Evolutionary conservation across 2,888 invertebrate species (phyloP).

Genomic region (Microctonus aethiopoides): DNA sequence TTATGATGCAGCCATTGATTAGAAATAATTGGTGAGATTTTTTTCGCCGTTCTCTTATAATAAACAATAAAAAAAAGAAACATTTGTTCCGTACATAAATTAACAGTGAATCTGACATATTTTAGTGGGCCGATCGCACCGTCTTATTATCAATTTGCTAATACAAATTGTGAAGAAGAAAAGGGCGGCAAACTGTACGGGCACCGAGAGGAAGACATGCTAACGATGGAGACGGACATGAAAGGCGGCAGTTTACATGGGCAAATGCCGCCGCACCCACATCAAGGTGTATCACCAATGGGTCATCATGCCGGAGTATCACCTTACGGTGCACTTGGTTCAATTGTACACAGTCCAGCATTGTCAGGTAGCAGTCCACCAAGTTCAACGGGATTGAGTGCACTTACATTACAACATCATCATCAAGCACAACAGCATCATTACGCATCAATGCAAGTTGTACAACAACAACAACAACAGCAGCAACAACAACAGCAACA

Average conservation of each 20-base stretch:
- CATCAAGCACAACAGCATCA: conserved; percentile 63
- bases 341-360: conserved; percentile 68
- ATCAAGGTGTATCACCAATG: conserved; percentile 75
- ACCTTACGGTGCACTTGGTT: conserved; percentile 79
- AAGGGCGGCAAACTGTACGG: conserved; percentile 82
- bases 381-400: conserved; percentile 48
- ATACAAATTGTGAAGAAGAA: conserved; percentile 32
- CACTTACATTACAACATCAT: conserved; percentile 60
- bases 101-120: neutral
- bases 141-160: neutral
- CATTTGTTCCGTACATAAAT: neutral
- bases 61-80: neutral
- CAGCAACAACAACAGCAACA: conserved; percentile 62
- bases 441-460: conserved; percentile 63
- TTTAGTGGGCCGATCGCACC: neutral
- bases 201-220: conserved; percentile 86
- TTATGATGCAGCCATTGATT: neutral
- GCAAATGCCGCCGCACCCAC: conserved; percentile 85
- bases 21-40: neutral
- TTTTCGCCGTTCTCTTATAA: too few relatives aligned
- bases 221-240: conserved; percentile 92
- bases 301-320: conserved; percentile 72
- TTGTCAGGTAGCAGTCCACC: conserved; percentile 63
- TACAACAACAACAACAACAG: conserved; percentile 62
- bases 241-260: conserved; percentile 89